Evolutionary conservation across 2,113 vertebrate species (phyloP), one percentile per base, ranked within the genome.

Genomic region (Seriola quinqueradiata): DNA sequence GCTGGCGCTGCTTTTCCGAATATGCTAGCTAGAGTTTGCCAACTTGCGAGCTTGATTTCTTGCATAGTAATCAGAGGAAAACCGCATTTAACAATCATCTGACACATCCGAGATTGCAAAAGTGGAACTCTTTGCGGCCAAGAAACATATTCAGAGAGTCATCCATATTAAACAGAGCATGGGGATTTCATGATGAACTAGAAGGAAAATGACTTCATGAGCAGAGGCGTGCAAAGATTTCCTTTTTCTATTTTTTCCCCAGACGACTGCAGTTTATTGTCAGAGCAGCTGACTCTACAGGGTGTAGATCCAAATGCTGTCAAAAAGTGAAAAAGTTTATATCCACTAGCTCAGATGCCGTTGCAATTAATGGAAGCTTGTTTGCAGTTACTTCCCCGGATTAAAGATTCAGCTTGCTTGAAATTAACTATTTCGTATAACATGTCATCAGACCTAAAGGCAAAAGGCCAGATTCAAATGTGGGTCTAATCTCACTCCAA

Each of bases 201-300:
- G 65, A 40, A 42, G 64, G 48, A 75, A 38, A 52, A 54, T 14
- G 9, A 65, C 48, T 65, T 60, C 46, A 42, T 44, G 48, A 50
- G 16, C 48, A 50, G 13, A 50, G 4, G 48, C 7, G 17, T 50
- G 48, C 8, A 5, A n/a, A 23, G 44, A 21, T 66, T 16, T 40
- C 13, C n/a, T n/a, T 25, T 44, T 25, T 23, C 63, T 16, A 42
- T 14, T 32, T n/a, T 36, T 38, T 57, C 13, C 19, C 2, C 8
- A 3, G 48, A 52, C 19, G 8, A 52, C 1, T 52, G 19, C n/a
- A 54, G 50, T 52, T 2, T n/a, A 54, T 54, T 54, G 52, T 54
- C 52, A 54, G 52, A 54, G 8, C 63, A 66, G 13, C 13, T 66
- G 40, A 23, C 23, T 36, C 7, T 5, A 63, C 34, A n/a, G 9